Conservation (phyloP, 2,888 invertebrate genomes). For the Perizoma flavofasciatum region DNA sequence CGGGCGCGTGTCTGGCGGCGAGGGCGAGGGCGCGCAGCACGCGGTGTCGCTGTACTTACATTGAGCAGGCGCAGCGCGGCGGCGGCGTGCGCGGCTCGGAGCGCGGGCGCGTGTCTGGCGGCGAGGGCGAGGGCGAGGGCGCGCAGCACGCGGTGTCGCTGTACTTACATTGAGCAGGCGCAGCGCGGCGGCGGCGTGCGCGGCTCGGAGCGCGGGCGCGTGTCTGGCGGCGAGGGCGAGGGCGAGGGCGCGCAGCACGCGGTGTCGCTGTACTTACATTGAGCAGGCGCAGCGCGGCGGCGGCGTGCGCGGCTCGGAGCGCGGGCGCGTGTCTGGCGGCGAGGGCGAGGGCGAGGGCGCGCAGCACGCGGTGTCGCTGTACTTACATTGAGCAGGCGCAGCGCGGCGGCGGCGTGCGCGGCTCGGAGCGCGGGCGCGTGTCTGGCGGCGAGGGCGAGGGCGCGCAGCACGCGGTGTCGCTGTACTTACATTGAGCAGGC, state of each 20-base stretch:
- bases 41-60: conserved; percentile 40
- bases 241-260: conserved; percentile 56
- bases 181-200: conserved; percentile 32
- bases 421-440: conserved; percentile 45
- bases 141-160: conserved; percentile 50
- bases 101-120: conserved; percentile 44
- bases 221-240: conserved; percentile 34
- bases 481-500: conserved; percentile 41
- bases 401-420: conserved; percentile 33
- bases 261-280: conserved; percentile 38
- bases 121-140: conserved; percentile 44
- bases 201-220: conserved; percentile 46
- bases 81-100: conserved; percentile 42
- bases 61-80: conserved; percentile 36
- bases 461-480: conserved; percentile 52
- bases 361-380: conserved; percentile 49
- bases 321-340: conserved; percentile 42
- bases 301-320: conserved; percentile 43
- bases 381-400: conserved; percentile 42
- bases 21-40: conserved; percentile 54
- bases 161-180: conserved; percentile 41
- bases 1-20: conserved; percentile 40
- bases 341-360: conserved; percentile 45
- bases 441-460: conserved; percentile 45
- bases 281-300: conserved; percentile 34